phyloP scores from a whole-genome alignment of 1,140 invertebrate species.

The Harlomillsia oculata region DNA sequence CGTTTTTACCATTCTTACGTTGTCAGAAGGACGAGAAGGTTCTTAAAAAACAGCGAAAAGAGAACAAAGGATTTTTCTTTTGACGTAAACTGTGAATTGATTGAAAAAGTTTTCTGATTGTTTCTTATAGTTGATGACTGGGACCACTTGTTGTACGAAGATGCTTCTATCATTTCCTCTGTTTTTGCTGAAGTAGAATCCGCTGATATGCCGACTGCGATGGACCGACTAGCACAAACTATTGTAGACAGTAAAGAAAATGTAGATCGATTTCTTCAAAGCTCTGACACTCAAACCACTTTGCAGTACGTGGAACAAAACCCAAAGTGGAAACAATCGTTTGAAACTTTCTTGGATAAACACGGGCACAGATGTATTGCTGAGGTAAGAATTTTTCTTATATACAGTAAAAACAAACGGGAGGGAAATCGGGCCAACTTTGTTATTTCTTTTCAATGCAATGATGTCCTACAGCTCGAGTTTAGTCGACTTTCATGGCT shows the following conservation, averaged over 20 bases:
- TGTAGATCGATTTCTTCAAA: constrained; percentile 46
- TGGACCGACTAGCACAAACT: constrained; percentile 47
- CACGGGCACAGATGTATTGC: constrained; percentile 64
- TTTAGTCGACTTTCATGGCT: constrained; percentile 55
- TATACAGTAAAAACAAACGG: no score
- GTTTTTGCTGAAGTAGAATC: constrained; percentile 56
- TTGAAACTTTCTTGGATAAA: constrained; percentile 53
- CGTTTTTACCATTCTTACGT: constrained; percentile 44
- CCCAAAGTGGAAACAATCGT: constrained; percentile 43
- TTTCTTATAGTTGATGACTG: constrained; percentile 25
- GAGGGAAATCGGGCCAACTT: no score
- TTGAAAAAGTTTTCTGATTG: background rate
- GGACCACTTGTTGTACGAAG: constrained; percentile 37
- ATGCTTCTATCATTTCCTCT: constrained; percentile 54
- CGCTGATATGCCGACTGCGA: constrained; percentile 51
- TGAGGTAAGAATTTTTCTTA: constrained; percentile 50
- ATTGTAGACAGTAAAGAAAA: constrained; percentile 43
- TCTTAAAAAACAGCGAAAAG: no score
- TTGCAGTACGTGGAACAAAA: constrained; percentile 50
- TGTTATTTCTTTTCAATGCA: no score
- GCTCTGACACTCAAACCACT: constrained; percentile 44
- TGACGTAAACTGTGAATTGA: no score
- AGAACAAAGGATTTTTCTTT: no score
- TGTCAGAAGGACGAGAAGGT: constrained; percentile 34
- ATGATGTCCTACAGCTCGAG: background rate